A percentile compares a stretch with the other conserved stretches of the same genome.
phyloP scores from a whole-genome alignment of 2,797 vertebrate species.

The Amazona finschi region DNA sequence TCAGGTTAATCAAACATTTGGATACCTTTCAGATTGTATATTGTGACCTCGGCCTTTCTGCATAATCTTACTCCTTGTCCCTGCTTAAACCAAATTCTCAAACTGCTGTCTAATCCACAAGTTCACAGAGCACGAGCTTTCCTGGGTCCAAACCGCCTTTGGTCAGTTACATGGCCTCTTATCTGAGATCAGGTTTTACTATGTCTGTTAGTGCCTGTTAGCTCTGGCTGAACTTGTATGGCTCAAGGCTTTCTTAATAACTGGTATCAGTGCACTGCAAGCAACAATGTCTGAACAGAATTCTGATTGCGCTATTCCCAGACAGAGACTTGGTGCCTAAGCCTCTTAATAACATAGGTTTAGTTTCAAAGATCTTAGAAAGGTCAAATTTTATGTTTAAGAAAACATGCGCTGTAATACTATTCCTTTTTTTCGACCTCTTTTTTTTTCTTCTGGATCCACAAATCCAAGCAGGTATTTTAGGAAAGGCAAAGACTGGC shows the following conservation, averaged over 20 bases:
- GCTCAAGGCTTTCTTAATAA: neutral
- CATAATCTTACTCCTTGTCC: neutral
- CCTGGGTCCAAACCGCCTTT: neutral
- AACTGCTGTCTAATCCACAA: neutral
- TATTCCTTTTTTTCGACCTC: neutral
- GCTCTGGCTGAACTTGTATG: neutral
- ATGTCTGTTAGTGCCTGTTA: neutral
- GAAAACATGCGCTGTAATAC: neutral
- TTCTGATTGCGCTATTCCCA: neutral
- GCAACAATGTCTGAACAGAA: neutral
- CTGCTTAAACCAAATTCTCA: neutral
- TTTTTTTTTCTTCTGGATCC: neutral
- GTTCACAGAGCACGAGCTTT: neutral
- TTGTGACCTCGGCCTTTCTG: neutral
- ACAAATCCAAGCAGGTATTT: neutral
- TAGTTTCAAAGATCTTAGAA: slow-evolving; percentile 13
- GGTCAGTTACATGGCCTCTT: neutral
- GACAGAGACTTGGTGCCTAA: slow-evolving; percentile 6
- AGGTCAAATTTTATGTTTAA: slow-evolving; percentile 25
- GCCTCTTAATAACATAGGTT: neutral
- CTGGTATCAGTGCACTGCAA: neutral
- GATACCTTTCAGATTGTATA: neutral
- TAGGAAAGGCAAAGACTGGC: neutral
- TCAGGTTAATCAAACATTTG: neutral
- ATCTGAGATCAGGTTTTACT: neutral